phyloP scores from a whole-genome alignment of 2,113 vertebrate species.

The Phyllopteryx taeniolatus region DNA sequence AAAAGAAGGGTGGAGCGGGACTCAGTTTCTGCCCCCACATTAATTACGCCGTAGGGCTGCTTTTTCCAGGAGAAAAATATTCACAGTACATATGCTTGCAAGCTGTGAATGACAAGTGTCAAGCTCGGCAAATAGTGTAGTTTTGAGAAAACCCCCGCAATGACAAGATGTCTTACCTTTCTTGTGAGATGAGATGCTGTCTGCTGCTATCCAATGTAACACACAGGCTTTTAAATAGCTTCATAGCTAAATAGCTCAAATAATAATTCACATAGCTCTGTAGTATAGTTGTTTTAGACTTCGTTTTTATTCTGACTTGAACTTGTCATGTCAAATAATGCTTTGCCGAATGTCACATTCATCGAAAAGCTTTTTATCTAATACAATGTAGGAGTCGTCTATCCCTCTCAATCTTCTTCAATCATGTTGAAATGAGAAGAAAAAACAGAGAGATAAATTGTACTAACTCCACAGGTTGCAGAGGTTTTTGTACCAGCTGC shows the following conservation, averaged over 20 bases:
- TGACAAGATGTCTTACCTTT: not conserved
- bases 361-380: slow-evolving; percentile 28
- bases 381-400: not conserved
- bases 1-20: not conserved
- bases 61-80: not conserved
- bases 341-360: slow-evolving; percentile 47
- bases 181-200: not conserved
- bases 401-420: not conserved
- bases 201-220: not conserved
- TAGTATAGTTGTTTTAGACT: slow-evolving; percentile 3
- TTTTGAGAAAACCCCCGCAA: not conserved
- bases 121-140: not conserved
- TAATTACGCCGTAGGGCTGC: not conserved
- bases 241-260: too few species aligned
- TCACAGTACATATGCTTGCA: not conserved
- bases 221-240: not conserved
- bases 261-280: slow-evolving; percentile 1
- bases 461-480: not conserved
- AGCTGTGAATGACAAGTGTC: not conserved
- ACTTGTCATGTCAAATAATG: slow-evolving; percentile 31
- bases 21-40: not conserved
- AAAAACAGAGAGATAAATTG: not conserved
- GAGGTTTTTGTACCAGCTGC: not conserved
- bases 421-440: not conserved
- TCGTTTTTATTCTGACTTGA: not conserved